phyloP scores from a whole-genome alignment of 2,888 invertebrate genomes.

The Drosophila paracracens region DNA sequence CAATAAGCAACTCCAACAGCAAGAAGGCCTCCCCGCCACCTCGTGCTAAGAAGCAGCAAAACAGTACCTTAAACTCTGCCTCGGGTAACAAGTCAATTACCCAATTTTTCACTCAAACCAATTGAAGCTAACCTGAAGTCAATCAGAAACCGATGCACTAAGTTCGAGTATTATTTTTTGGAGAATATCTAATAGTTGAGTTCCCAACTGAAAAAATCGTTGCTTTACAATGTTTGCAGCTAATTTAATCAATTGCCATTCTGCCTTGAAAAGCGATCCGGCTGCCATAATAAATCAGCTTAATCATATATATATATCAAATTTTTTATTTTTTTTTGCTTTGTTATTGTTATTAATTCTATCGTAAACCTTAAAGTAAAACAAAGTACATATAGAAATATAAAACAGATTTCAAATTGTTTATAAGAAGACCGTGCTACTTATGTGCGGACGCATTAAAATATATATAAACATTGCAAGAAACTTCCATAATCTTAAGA shows the following conservation, averaged over 20 bases:
- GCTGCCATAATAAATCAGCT: neutral
- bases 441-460: neutral
- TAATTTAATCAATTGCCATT: neutral
- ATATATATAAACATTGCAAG: neutral
- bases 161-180: neutral
- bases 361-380: neutral
- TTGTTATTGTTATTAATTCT: too few species aligned
- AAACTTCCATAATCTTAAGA: neutral
- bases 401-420: neutral
- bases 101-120: conserved; percentile 73
- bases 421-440: neutral
- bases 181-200: neutral
- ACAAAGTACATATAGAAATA: neutral
- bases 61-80: conserved; percentile 40
- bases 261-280: neutral
- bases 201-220: neutral
- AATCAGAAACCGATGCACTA: neutral
- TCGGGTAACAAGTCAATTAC: conserved; percentile 69
- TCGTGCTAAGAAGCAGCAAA: conserved; percentile 40
- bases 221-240: neutral
- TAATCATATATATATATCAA: neutral
- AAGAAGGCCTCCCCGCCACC: conserved; percentile 59
- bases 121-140: conserved; percentile 28
- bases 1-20: conserved; percentile 38
- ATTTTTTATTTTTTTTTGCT: too few species aligned